Base-by-base conservation (phyloP, 2,113 vertebrate genomes). In the Tyrannus savana region DNA sequence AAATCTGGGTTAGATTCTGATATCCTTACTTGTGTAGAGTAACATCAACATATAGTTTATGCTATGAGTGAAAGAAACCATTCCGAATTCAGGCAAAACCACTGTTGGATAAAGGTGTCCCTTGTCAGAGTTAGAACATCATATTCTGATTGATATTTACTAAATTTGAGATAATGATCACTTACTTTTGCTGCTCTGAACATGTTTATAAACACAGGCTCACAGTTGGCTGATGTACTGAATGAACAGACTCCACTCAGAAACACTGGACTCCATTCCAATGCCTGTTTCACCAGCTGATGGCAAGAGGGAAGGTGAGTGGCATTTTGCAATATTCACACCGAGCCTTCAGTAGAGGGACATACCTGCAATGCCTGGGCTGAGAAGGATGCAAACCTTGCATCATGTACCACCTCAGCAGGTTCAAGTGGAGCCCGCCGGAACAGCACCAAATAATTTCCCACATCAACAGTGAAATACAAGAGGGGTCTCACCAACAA, bases 391-490 rank as follows among this genome's bases (percentile, higher is more conserved):
- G 22, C 28, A 68, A 86, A 76, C 7, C 19, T 47, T 30, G 2
- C 24, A n/a, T 39, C 53, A 8, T 0, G 3, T 50, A 9, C 23
- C 44, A 31, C 52, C 7, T 2, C 23, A 80, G 27, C 7, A 44
- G 23, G 19, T 55, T 62, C 27, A 56, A 31, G 22, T 35, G 9
- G 11, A 81, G n/a, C 30, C 10, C 23, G 15, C 6, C 31, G 69
- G n/a, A 84, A 42, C 8, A 69, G 3, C 41, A 85, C 12, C 58
- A 67, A 30, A 58, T 44, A 3, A 33, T 14, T 87, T 74, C 16
- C 28, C 55, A 28, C 12, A 52, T 15, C 44, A 55, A 9, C 14
- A 49, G 30, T 0, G 0, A 64, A 18, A 19, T 21, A 27, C 4
- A 18, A n/a, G 35, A 27, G 8, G 30, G 9, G 2, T 39, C 18